Evolutionary conservation across 2,113 vertebrate species (phyloP), one percentile per base, ranked within the genome.

Genomic region (Notothenia coriiceps): DNA sequence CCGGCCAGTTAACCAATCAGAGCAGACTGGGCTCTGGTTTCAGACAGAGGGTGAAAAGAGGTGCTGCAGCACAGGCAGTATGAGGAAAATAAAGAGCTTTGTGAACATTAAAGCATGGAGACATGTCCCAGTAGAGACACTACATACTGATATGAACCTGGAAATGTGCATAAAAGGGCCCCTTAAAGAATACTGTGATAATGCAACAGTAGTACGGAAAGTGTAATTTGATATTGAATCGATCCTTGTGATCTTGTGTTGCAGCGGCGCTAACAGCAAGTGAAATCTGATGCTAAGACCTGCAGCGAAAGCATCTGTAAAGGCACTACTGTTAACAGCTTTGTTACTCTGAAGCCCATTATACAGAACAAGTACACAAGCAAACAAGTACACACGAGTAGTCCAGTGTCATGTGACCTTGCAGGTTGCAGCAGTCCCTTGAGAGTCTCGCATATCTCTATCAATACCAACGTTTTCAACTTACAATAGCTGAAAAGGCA

Each of bases 221-320:
- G 35, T 40, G 35, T 6, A 40, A 40, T 40, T 40, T 40, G 35
- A 40, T 40, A 40, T 7, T 40, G 35, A 40, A 40, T 40, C 1
- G 20, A 43, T 9, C 15, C 14, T 18, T 29, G 14, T 4, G 35
- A 1, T 63, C 17, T 52, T 12, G 5, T 46, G 67, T 10, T 54
- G 51, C 17, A 15, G 29, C n/a, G 33, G 10, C 29, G 25, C 44
- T 33, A 40, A 35, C 29, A 51, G 46, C 43, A 33, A 25, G 8
- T 59, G 20, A 25, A 47, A 70, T 57, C 68, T 70, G 20, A 70
- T 9, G 10, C 55, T 71, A 29, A 20, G 60, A 50, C 11, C 43
- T 47, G 7, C 44, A 60, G 22, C 2, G 1, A 1, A 40, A 4
- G 55, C n/a, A 35, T 69, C 51, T 22, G 43, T 55, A 40, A 22